Conservation (phyloP, 2,797 vertebrate genomes). For the Borostomias antarcticus region DNA sequence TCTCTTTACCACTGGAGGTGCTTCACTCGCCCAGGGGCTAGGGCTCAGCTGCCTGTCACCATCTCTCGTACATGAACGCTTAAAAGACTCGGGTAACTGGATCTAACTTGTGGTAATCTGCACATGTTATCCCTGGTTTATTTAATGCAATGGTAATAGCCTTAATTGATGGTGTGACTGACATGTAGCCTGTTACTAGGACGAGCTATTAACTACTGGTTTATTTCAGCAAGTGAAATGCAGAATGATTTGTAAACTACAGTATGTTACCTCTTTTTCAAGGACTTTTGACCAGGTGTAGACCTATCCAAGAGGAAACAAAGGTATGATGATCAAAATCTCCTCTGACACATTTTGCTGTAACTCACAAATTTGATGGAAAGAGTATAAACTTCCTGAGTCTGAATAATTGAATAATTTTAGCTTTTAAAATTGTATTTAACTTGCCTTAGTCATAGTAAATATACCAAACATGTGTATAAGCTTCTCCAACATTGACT, state of each 20-base stretch:
- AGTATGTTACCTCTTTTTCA: neutral
- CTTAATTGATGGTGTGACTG: neutral
- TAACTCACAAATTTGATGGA: neutral
- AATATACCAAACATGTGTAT: constrained; percentile 54
- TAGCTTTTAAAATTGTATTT: neutral
- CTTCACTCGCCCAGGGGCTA: constrained; percentile 29
- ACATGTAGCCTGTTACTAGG: neutral
- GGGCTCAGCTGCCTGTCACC: constrained; percentile 25
- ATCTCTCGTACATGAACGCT: constrained; percentile 53
- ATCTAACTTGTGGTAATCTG: neutral
- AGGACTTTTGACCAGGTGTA: neutral
- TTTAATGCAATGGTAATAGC: neutral
- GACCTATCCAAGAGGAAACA: neutral
- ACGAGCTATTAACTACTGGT: no score
- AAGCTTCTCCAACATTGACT: constrained; percentile 67
- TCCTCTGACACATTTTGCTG: no score
- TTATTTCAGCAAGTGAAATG: neutral
- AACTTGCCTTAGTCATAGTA: constrained; percentile 39
- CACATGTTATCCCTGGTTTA: neutral
- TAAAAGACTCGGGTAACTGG: constrained; percentile 50
- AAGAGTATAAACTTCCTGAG: neutral
- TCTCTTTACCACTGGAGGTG: constrained; percentile 41
- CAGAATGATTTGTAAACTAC: no score
- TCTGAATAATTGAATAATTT: neutral
- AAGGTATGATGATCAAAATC: neutral